Conservation (phyloP, 2,888 invertebrate genomes). For the Silvanus unidentatus region DNA sequence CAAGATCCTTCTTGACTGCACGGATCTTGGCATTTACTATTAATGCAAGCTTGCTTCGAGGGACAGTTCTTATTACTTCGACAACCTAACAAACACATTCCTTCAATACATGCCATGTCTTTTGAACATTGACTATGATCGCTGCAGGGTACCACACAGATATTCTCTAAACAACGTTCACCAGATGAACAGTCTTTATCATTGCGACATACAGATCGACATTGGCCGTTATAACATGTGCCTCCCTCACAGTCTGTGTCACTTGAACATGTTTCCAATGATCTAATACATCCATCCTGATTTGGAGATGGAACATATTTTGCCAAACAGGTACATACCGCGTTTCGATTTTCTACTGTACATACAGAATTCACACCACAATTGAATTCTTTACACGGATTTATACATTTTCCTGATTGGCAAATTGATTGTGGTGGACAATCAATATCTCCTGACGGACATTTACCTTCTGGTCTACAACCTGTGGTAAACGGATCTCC, state of each 20-base stretch:
- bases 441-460: conserved; percentile 64
- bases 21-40: conserved; percentile 79
- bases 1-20: conserved; percentile 71
- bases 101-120: conserved; percentile 74
- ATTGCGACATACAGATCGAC: conserved; percentile 73
- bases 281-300: conserved; percentile 67
- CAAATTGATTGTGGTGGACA: conserved; percentile 73
- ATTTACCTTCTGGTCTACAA: conserved; percentile 73
- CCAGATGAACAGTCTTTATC: conserved; percentile 72
- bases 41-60: conserved; percentile 70
- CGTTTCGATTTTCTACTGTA: conserved; percentile 66
- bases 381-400: conserved; percentile 69
- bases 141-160: conserved; percentile 73
- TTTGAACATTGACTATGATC: conserved; percentile 75
- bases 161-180: conserved; percentile 71
- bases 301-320: conserved; percentile 67
- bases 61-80: conserved; percentile 77
- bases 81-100: conserved; percentile 78
- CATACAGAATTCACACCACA: conserved; percentile 81
- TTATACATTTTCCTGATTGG: conserved; percentile 63
- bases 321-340: conserved; percentile 72
- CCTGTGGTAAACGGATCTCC: conserved; percentile 72
- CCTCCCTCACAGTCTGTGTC: conserved; percentile 76
- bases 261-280: conserved; percentile 57
- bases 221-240: conserved; percentile 76